Percentiles rank a stretch among this genome's conserved stretches.
Conservation (phyloP, 2,888 invertebrate species). For the Chloroclystis v-ata region DNA sequence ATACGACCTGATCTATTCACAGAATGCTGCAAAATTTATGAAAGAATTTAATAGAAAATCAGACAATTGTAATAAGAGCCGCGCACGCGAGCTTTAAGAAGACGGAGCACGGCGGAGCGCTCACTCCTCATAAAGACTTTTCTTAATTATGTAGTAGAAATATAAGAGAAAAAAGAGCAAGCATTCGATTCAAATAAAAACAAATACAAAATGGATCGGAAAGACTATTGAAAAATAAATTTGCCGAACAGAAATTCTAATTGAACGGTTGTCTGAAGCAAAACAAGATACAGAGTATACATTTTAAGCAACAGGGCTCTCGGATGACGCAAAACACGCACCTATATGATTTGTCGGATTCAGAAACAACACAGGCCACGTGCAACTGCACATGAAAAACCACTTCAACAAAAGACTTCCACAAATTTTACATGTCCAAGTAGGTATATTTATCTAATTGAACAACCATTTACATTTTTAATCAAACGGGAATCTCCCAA, state of each 20-base stretch:
- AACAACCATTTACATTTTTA: no score
- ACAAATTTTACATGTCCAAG: no score
- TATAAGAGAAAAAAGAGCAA: neutral
- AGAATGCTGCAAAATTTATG: no score
- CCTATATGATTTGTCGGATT: conserved; percentile 3
- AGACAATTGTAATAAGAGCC: neutral
- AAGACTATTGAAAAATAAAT: conserved; percentile 9
- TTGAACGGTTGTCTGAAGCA: conserved; percentile 5
- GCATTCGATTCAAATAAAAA: conserved; percentile 1
- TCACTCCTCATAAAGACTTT: no score
- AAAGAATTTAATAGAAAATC: neutral
- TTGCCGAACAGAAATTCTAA: conserved; percentile 4
- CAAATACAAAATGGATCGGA: conserved; percentile 5
- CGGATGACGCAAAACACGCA: conserved; percentile 2
- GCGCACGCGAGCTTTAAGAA: no score
- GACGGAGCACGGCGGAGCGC: no score
- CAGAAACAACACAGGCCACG: conserved; percentile 6
- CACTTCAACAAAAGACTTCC: neutral
- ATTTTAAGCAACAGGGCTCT: conserved; percentile 9
- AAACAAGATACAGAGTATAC: conserved; percentile 12
- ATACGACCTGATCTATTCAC: no score
- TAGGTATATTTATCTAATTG: no score
- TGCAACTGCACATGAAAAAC: conserved; percentile 1
- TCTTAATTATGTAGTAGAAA: no score
- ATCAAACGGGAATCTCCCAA: neutral